Base-by-base conservation (phyloP, 2,797 vertebrate genomes). In the Acrossocheilus wenchowensis region DNA sequence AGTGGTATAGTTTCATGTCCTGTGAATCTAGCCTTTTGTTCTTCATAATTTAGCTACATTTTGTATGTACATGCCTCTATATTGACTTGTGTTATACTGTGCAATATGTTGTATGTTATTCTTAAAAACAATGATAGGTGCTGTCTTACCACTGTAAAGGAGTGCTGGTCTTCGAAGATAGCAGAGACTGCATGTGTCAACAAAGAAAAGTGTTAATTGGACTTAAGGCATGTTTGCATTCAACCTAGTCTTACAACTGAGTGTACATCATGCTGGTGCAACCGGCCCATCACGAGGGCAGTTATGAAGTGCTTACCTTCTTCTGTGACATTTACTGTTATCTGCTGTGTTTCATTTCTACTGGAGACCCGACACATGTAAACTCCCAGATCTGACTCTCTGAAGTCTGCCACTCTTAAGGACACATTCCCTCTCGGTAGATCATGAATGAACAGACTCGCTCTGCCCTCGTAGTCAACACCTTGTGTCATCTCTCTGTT, bases 351-450 rank as follows among this genome's bases (percentile, higher is more conserved):
- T 78, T 57, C 45, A 36, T 80, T 41, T 23, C 6, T 14, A 30
- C n/a, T 57, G 54, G 34, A 41, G 26, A 80, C 87, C 2, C 17
- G 81, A 43, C 87, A 86, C 48, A 23, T 78, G 45, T 86, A 88
- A 64, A 64, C 78, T 45, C 78, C 78, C 41, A 80, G 78, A 45
- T 80, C 78, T 11, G 78, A 45, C n/a, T 64, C n/a, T 21, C 17
- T 54, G 30, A 15, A 87, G 71, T 72, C 2, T 14, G 5, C 84
- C 81, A 74, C 52, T 75, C 79, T 75, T 64, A 89, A 78, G 26
- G 88, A 89, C 4, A 89, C 83, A 30, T 89, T 89, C 57, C 88
- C 88, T 82, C n/a, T 89, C 14, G 19, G 36, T 39, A 88, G 64
- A 34, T 74, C 84, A 30, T 66, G 15, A 30, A 45, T 43, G 75